Evolutionary conservation across 2,113 vertebrate species (phyloP), one percentile per base, ranked within the genome.

Genomic region (Sciurus niger): DNA sequence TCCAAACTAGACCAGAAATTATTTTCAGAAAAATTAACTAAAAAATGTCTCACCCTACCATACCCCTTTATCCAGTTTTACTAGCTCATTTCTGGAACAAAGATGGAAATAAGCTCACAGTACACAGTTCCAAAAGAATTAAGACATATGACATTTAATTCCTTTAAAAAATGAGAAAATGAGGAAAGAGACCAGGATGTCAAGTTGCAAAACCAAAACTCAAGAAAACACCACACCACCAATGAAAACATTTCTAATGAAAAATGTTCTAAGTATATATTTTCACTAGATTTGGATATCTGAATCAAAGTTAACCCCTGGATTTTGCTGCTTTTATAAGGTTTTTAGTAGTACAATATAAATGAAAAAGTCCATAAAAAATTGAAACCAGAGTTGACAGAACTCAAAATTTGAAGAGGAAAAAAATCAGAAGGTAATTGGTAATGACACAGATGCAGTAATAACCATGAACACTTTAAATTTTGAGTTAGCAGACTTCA

Each of bases 131-230:
- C 73, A 87, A 43, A 76, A 77, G 53, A 43, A 28, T 60, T 95
- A 70, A 92, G 51, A 76, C 25, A 80, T 34, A 94, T 32, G 84
- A 85, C 46, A 94, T 90, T 84, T 72, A 88, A 85, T 95, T 72
- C 32, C 60, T 58, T 96, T 90, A 80, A 34, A 93, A 97, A 97
- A 95, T 32, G 32, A 67, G 4, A 4, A 68, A 58, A 96, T 67
- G 51, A 86, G 68, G 43, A 43, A 74, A 93, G n/a, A 96, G 63
- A 55, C 58, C 30, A 13, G 6, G 40, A 96, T 84, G 88, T 92
- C 93, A 94, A 89, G 63, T 43, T 96, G 90, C 89, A 95, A 97
- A 97, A 94, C 48, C 77, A 53, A 67, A 94, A 90, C 53, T 93
- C 51, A 95, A 95, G 90, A 92, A 96, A 96, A 97, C 92, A 95